A percentile compares a stretch with the other conserved stretches of the same genome.
Conservation (phyloP, 2,113 vertebrate species). For the Acinonyx jubatus region DNA sequence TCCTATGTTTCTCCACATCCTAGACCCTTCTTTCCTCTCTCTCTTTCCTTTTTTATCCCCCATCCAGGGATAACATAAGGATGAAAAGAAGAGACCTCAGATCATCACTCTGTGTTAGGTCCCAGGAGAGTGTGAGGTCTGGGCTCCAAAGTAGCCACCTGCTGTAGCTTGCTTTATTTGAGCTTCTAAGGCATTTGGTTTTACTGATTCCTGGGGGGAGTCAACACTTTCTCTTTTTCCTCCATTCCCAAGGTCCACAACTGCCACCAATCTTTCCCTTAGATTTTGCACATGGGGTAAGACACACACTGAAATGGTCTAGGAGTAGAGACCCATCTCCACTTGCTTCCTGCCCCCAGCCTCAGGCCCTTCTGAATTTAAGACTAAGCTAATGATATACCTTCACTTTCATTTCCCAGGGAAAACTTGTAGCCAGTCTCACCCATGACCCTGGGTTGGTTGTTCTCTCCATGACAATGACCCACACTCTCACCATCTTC, state of each 20-base stretch:
- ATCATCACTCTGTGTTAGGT: background rate
- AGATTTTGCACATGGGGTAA: background rate
- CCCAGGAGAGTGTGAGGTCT: background rate
- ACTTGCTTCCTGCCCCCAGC: background rate
- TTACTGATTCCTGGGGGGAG: background rate
- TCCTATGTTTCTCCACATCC: background rate
- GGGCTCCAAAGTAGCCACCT: background rate
- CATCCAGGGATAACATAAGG: background rate
- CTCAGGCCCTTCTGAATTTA: background rate
- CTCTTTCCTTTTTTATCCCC: background rate
- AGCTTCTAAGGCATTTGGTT: background rate
- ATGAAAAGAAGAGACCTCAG: background rate
- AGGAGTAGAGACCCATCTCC: background rate
- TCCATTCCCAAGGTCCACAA: background rate
- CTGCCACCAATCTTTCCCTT: background rate
- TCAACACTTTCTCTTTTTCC: background rate
- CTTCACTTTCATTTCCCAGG: background rate
- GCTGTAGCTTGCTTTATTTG: background rate
- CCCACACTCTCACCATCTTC: background rate
- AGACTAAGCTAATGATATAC: background rate
- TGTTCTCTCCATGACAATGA: background rate
- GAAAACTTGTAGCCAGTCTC: background rate
- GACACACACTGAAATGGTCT: accelerated
- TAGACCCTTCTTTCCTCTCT: background rate
- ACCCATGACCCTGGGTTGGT: background rate